phyloP scores from a whole-genome alignment of 2,113 vertebrate species.

The Mirza zaza region DNA sequence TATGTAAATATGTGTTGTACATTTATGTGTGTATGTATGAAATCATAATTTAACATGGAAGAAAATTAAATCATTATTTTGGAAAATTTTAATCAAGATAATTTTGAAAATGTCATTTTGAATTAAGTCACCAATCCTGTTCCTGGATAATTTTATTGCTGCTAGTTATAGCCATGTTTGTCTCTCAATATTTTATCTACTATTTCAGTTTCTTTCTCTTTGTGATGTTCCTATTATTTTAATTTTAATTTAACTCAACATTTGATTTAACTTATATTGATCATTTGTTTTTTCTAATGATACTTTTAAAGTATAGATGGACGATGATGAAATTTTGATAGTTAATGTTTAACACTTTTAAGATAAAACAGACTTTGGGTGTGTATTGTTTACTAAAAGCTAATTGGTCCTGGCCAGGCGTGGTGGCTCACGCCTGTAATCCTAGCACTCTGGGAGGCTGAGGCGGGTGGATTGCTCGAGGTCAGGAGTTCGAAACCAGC shows the following conservation, averaged over 20 bases:
- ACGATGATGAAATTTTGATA: not conserved
- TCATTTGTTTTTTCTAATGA: not conserved
- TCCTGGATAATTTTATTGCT: not conserved
- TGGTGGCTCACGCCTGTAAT: too few species aligned
- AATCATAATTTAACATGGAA: not conserved
- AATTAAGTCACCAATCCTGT: not conserved
- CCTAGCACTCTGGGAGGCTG: too few species aligned
- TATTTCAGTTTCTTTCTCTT: not conserved
- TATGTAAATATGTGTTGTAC: not conserved
- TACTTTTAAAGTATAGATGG: not conserved
- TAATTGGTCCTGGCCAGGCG: too few species aligned
- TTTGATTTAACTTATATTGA: not conserved
- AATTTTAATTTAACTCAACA: not conserved
- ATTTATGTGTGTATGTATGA: not conserved
- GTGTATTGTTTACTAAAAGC: not conserved
- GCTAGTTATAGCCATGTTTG: not conserved
- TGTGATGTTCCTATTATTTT: not conserved
- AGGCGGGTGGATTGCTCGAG: too few species aligned
- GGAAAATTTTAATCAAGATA: slow-evolving; percentile 7
- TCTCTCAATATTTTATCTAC: not conserved
- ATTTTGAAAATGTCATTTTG: not conserved
- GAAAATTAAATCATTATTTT: not conserved
- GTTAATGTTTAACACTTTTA: not conserved
- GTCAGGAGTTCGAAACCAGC: too few species aligned
- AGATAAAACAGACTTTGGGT: not conserved